Evolutionary conservation across 2,113 vertebrate species (phyloP).

Genomic region (Bothrops jararaca): DNA sequence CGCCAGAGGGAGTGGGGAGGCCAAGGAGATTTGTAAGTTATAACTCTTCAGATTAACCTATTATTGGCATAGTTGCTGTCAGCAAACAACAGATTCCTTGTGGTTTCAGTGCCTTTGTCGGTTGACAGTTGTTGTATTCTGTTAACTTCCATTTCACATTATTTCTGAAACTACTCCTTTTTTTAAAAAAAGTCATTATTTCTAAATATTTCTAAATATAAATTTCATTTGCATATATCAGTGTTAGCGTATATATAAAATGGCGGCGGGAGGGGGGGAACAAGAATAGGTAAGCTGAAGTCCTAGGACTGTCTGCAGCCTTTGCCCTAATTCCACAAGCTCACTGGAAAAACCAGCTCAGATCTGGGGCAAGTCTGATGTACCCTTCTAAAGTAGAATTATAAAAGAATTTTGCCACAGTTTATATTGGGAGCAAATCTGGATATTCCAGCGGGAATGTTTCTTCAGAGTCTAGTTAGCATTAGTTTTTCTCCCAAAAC

Average conservation of each 20-base stretch:
- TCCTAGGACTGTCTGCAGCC: not conserved
- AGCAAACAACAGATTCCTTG: constrained; percentile 10
- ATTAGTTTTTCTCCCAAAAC: not conserved
- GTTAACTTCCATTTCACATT: constrained; percentile 13
- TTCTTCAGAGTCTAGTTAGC: not conserved
- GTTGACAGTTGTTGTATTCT: constrained; percentile 22
- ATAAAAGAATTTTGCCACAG: not conserved
- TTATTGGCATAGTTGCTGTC: constrained; percentile 54
- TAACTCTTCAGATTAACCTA: constrained; percentile 69
- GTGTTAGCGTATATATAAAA: not conserved
- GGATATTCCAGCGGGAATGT: not conserved
- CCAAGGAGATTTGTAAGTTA: constrained; percentile 62
- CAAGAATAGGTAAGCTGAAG: not conserved
- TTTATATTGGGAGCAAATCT: not conserved
- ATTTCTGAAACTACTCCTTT: constrained; percentile 5
- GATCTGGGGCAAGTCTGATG: not conserved
- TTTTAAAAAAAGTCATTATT: not conserved
- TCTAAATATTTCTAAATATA: not conserved
- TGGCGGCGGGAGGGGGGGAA: not conserved
- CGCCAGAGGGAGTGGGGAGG: constrained; percentile 65
- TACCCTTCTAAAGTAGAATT: not conserved
- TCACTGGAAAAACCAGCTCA: not conserved
- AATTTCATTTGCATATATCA: not conserved
- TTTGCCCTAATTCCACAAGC: not conserved
- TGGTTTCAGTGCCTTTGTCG: not conserved